Conservation (phyloP, 2,113 vertebrate species). For the Papio anubis region DNA sequence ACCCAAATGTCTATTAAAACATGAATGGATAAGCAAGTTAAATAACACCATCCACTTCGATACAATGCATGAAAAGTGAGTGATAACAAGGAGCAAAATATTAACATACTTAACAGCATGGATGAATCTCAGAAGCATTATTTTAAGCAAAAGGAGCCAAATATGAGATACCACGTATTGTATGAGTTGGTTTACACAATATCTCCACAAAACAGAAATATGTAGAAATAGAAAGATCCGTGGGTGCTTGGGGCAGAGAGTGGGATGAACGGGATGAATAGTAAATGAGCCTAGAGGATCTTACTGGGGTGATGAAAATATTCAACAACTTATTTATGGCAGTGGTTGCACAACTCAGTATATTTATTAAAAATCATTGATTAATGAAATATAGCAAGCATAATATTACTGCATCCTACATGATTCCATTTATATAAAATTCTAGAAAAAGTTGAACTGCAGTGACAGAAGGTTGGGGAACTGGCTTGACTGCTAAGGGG, state of each 20-base stretch:
- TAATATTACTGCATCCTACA: background rate
- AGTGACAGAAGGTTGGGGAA: background rate
- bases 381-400: background rate
- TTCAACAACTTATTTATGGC: background rate
- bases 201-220: background rate
- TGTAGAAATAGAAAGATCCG: background rate
- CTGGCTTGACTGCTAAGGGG: background rate
- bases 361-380: conserved; percentile 18
- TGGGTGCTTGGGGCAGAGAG: background rate
- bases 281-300: background rate
- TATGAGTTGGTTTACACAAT: background rate
- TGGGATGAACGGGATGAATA: too few species aligned
- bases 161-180: background rate
- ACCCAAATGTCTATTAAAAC: background rate
- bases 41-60: background rate
- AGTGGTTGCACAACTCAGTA: background rate
- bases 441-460: background rate
- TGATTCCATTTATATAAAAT: background rate
- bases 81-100: background rate
- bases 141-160: background rate
- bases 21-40: background rate
- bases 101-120: background rate
- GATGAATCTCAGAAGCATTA: background rate
- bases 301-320: background rate
- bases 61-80: background rate